These are phyloP conservation scores for Neocrepidodera transversa DNA, from an alignment of 2,888 invertebrate genomes.

Conservation along the genomic window DNA sequence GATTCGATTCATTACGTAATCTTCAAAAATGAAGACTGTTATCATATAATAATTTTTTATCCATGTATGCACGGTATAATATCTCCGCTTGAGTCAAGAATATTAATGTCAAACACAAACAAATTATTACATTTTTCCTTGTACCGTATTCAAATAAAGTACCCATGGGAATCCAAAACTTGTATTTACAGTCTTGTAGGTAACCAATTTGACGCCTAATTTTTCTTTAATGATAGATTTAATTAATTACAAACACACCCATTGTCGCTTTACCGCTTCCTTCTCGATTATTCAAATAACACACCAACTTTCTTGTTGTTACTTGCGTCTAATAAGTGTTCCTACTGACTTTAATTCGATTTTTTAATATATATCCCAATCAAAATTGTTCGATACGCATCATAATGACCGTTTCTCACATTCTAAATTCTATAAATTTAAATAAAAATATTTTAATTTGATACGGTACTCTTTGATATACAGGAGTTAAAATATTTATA, in stretches of 20 bases:
- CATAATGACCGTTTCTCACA: constrained; percentile 19
- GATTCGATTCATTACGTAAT: background rate
- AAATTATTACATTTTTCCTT: constrained; percentile 18
- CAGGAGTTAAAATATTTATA: background rate
- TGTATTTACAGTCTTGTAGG: constrained; percentile 6
- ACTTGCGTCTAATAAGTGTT: constrained; percentile 22
- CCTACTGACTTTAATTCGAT: constrained; percentile 25
- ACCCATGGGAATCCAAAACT: constrained; percentile 5
- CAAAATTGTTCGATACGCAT: constrained; percentile 23
- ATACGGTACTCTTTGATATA: background rate
- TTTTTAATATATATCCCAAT: constrained; percentile 20
- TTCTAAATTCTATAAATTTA: constrained; percentile 19
- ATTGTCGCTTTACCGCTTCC: constrained; percentile 23
- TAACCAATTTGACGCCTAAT: constrained; percentile 30
- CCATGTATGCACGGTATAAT: background rate
- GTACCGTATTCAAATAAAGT: constrained; percentile 11
- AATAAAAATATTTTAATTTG: constrained; percentile 3
- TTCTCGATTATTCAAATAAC: constrained; percentile 29
- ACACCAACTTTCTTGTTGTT: constrained; percentile 17
- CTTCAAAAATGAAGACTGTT: constrained; percentile 7
- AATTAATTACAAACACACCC: constrained; percentile 33
- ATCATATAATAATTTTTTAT: constrained; percentile 15
- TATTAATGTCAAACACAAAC: constrained; percentile 18
- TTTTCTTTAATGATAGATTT: constrained; percentile 33
- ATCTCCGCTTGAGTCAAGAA: constrained; percentile 6